These are phyloP conservation scores for Rhagologus leucostigma DNA, from an alignment of 2,113 vertebrate genomes.

Conservation along the genomic window DNA sequence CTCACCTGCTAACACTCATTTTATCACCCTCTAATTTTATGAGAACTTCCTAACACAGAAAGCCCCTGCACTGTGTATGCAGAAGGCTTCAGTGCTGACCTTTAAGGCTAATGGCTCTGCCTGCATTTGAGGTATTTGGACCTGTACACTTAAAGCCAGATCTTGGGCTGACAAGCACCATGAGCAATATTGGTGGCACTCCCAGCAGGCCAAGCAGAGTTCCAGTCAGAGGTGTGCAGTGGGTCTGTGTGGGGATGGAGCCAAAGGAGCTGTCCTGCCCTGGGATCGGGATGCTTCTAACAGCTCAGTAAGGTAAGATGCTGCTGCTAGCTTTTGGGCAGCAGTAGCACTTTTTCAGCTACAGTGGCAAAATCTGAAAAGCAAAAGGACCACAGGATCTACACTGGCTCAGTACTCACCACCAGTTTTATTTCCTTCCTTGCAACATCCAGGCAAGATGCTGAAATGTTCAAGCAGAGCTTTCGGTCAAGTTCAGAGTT, in stretches of 20 bases:
- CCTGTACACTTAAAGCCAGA: background rate
- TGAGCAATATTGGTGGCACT: background rate
- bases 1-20: background rate
- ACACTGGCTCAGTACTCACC: background rate
- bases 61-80: background rate
- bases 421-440: background rate
- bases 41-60: background rate
- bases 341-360: background rate
- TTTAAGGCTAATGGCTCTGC: conserved; percentile 14
- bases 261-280: background rate
- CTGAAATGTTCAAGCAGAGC: background rate
- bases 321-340: background rate
- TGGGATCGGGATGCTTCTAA: background rate
- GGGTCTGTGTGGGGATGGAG: background rate
- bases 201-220: background rate
- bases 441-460: background rate
- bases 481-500: background rate
- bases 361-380: background rate
- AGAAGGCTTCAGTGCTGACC: background rate
- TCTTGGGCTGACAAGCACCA: background rate
- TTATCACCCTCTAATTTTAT: background rate
- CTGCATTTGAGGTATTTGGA: background rate
- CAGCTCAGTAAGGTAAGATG: background rate
- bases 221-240: background rate
- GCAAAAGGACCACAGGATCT: background rate